Evolutionary conservation across 1,140 invertebrate genomes (phyloP).

Genomic region (Trinorchestia longiramus): DNA sequence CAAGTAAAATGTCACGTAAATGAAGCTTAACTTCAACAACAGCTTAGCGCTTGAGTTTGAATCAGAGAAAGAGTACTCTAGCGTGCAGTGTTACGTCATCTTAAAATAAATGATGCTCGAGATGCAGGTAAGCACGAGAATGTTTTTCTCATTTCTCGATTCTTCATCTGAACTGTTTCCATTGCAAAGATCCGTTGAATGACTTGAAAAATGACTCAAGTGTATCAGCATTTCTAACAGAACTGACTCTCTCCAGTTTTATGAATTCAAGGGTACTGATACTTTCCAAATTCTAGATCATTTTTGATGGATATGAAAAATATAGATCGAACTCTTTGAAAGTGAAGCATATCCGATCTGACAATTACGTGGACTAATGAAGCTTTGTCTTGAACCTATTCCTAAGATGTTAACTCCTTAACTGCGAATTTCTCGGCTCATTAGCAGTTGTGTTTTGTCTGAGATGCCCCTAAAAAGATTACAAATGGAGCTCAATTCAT

Average conservation of each 20-base stretch:
- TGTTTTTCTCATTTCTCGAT: neutral
- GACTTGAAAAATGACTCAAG: neutral
- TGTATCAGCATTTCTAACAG: neutral
- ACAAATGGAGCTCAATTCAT: neutral
- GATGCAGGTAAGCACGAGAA: neutral
- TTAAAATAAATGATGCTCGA: neutral
- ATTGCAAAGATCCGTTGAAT: neutral
- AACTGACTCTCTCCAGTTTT: neutral
- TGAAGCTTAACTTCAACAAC: neutral
- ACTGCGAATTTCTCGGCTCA: neutral
- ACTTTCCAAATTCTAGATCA: neutral
- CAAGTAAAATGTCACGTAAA: neutral
- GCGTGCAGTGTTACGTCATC: neutral
- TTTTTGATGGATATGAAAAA: neutral
- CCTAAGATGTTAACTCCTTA: neutral
- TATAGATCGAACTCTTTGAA: neutral
- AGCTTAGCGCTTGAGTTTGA: neutral
- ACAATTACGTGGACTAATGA: neutral
- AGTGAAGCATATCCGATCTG: too few species aligned
- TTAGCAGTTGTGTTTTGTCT: neutral
- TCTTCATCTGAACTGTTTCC: neutral
- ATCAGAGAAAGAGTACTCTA: neutral
- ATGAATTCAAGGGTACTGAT: neutral
- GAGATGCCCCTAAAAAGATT: neutral
- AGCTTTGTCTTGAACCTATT: neutral